phyloP scores from a whole-genome alignment of 2,113 vertebrate species.

The Amphiprion percula region DNA sequence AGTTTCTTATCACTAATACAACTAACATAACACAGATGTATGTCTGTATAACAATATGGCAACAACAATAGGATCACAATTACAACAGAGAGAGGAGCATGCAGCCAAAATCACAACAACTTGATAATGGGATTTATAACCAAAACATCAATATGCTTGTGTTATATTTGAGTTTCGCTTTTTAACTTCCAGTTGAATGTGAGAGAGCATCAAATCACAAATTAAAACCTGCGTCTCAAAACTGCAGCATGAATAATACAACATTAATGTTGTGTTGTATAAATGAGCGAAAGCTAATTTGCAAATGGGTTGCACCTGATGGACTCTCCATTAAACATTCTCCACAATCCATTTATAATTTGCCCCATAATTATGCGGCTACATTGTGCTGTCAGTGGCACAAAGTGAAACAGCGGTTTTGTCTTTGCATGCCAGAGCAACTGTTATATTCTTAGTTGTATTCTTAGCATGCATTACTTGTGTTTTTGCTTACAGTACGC shows the following conservation, averaged over 20 bases:
- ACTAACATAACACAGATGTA: conserved; percentile 9
- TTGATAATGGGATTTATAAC: conserved; percentile 54
- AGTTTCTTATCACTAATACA: not conserved
- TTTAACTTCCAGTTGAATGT: conserved; percentile 30
- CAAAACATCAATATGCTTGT: conserved; percentile 57
- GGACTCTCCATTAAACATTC: conserved; percentile 63
- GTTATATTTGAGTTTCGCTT: conserved; percentile 30
- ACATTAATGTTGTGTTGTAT: conserved; percentile 55
- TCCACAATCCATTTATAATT: conserved; percentile 59
- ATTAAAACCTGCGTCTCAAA: conserved; percentile 50
- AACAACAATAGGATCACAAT: conserved; percentile 49
- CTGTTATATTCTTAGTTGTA: conserved; percentile 13
- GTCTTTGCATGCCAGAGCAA: conserved; percentile 22
- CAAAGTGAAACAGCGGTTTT: conserved; percentile 37
- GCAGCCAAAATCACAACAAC: conserved; percentile 50
- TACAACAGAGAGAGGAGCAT: conserved; percentile 29
- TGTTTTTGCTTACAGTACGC: conserved; percentile 28
- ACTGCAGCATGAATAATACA: conserved; percentile 59
- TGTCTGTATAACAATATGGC: conserved; percentile 16
- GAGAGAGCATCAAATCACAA: conserved; percentile 39
- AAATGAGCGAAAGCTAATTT: conserved; percentile 64
- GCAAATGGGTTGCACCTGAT: conserved; percentile 67
- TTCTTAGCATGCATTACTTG: conserved; percentile 19
- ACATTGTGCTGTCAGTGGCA: conserved; percentile 50
- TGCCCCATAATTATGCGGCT: conserved; percentile 60